These are phyloP conservation scores for Norana najaformis DNA, from an alignment of 2,888 invertebrate species.

Conservation along the genomic window DNA sequence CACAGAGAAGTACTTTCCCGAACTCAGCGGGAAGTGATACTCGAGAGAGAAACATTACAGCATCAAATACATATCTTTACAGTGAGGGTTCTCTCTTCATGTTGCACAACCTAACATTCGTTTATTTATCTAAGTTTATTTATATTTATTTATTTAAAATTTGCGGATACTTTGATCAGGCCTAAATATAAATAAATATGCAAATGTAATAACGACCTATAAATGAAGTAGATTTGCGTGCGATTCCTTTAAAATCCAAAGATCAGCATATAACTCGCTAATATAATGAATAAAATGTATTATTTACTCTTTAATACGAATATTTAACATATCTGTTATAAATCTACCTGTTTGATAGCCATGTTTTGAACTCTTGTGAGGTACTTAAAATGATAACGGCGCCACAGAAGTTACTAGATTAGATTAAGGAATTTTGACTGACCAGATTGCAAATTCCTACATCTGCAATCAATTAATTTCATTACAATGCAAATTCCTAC, in stretches of 20 bases:
- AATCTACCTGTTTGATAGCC: too few species aligned
- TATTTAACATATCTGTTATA: background rate
- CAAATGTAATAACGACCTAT: background rate
- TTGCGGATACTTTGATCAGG: background rate
- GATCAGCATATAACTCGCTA: background rate
- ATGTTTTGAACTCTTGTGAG: too few species aligned
- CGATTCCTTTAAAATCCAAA: background rate
- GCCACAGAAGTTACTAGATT: background rate
- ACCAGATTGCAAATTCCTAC: too few species aligned
- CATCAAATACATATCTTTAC: too few species aligned
- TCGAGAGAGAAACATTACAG: background rate
- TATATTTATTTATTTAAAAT: background rate
- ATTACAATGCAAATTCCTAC: too few species aligned
- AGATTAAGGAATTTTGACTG: too few species aligned
- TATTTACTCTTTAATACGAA: background rate
- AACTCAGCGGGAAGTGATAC: background rate
- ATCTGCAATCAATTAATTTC: too few species aligned
- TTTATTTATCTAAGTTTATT: background rate
- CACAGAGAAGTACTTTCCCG: background rate
- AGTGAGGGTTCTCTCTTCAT: background rate
- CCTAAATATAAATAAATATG: background rate
- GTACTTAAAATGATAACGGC: background rate
- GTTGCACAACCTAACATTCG: background rate
- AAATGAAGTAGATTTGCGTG: background rate
- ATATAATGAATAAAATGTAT: background rate